Percentiles rank a stretch among this genome's conserved stretches.
Conservation (phyloP, 2,113 vertebrate species). For the Ictalurus furcatus region DNA sequence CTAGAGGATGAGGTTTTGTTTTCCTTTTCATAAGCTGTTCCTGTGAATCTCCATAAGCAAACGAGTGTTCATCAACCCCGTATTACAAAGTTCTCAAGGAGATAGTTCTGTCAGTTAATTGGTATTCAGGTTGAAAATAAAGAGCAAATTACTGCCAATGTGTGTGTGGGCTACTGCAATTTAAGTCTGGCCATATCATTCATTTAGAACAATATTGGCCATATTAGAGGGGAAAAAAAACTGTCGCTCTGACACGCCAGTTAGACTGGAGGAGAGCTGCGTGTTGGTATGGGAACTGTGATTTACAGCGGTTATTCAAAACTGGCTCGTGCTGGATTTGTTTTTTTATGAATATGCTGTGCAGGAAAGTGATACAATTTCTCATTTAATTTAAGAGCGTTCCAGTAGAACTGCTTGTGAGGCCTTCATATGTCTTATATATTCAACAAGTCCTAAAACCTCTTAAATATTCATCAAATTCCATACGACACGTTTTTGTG, state of each 20-base stretch:
- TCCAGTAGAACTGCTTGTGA: not conserved
- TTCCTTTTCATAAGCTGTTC: slow-evolving; percentile 58
- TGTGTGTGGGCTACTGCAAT: slow-evolving; percentile 46
- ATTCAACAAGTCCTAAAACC: not conserved
- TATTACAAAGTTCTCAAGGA: slow-evolving; percentile 49
- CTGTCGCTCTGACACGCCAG: not conserved
- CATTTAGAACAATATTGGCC: slow-evolving; percentile 46
- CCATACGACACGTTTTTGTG: not conserved
- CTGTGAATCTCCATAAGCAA: slow-evolving; percentile 42
- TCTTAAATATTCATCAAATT: not conserved
- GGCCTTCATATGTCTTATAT: not conserved
- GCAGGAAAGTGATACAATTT: slow-evolving; percentile 44
- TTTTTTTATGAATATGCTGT: slow-evolving; percentile 54
- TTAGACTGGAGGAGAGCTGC: slow-evolving; percentile 37
- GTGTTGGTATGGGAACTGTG: slow-evolving; percentile 30
- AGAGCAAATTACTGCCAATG: slow-evolving; percentile 24
- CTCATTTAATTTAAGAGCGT: not conserved
- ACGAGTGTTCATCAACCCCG: slow-evolving; percentile 44
- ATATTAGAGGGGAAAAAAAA: not conserved
- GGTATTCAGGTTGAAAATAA: slow-evolving; percentile 53
- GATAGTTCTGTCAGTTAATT: slow-evolving; percentile 57
- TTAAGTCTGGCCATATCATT: slow-evolving; percentile 58
- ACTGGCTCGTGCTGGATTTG: not conserved
- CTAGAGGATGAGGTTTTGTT: slow-evolving; percentile 41
- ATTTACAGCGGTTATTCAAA: not conserved